Evolutionary conservation across 92 coral and sea anemone species (phyloP).

Genomic region (Epizoanthus ramosus): DNA sequence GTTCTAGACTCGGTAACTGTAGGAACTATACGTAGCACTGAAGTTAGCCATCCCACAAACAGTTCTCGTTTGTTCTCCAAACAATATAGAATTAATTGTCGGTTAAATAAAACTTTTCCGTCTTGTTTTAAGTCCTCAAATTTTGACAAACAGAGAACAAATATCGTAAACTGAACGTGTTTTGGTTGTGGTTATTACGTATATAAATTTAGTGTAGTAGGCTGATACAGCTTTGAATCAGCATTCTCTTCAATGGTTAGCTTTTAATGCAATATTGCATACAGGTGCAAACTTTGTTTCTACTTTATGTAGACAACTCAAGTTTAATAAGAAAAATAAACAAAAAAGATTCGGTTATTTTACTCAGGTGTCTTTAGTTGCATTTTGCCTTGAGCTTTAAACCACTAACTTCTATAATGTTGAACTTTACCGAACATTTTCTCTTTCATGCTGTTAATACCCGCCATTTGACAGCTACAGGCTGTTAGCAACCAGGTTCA

Average conservation of each 20-base stretch:
- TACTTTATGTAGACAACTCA: conserved; percentile 14
- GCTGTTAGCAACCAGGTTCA: conserved; percentile 27
- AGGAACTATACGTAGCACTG: no score
- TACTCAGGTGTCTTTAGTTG: background rate
- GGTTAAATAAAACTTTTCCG: background rate
- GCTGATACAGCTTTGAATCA: background rate
- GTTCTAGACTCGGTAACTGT: no score
- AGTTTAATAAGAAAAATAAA: conserved; percentile 25
- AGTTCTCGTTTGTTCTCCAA: background rate
- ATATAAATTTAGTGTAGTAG: background rate
- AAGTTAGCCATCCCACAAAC: background rate
- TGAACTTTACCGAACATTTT: background rate
- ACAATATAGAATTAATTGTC: background rate
- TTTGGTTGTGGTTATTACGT: background rate
- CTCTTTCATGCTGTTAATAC: background rate
- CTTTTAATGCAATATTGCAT: conserved; percentile 10
- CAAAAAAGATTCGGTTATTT: background rate
- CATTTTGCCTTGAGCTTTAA: no score
- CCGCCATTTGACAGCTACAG: background rate
- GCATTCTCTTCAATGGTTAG: background rate
- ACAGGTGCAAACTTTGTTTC: conserved; percentile 36
- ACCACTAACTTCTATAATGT: background rate
- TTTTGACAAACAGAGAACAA: background rate
- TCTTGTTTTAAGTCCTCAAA: background rate
- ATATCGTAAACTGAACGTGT: background rate